Conservation (phyloP, 2,113 vertebrate genomes). For the Mastomys coucha region DNA sequence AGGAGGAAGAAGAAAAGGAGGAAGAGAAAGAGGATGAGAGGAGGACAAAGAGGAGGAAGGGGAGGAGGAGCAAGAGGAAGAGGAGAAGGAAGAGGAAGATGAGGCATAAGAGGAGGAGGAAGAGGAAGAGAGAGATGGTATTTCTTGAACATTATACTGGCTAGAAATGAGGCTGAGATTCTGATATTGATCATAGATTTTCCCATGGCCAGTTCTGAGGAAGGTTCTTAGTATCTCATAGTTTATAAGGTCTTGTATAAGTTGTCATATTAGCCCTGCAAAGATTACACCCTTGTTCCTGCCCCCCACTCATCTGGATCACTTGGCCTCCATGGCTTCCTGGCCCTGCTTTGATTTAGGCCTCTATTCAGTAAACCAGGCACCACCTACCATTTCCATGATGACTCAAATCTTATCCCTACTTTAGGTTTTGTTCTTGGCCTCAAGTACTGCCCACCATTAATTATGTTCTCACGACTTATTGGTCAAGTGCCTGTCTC, state of each 20-base stretch:
- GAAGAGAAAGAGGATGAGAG: accelerated
- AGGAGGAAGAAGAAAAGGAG: no score
- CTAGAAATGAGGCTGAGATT: not conserved
- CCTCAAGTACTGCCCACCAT: no score
- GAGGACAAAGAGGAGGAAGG: not conserved
- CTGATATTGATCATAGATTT: not conserved
- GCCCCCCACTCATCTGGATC: not conserved
- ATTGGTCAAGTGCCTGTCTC: not conserved
- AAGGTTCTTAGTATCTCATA: not conserved
- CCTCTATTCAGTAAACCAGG: not conserved
- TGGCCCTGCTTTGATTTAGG: not conserved
- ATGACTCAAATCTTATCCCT: not conserved
- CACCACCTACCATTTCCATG: not conserved
- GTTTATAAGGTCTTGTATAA: not conserved
- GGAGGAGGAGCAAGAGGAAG: not conserved
- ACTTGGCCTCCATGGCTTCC: not conserved
- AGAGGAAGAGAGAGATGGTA: not conserved
- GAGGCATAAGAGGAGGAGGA: no score
- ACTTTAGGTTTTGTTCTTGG: not conserved
- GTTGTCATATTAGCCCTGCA: not conserved
- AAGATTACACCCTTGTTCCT: not conserved
- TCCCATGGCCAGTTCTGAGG: not conserved
- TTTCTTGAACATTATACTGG: accelerated
- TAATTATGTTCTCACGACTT: not conserved
- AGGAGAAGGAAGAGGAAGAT: accelerated